Evolutionary conservation across 2,888 invertebrate species (phyloP), one percentile per base, ranked within the genome.

Genomic region (Erebia epiphron): DNA sequence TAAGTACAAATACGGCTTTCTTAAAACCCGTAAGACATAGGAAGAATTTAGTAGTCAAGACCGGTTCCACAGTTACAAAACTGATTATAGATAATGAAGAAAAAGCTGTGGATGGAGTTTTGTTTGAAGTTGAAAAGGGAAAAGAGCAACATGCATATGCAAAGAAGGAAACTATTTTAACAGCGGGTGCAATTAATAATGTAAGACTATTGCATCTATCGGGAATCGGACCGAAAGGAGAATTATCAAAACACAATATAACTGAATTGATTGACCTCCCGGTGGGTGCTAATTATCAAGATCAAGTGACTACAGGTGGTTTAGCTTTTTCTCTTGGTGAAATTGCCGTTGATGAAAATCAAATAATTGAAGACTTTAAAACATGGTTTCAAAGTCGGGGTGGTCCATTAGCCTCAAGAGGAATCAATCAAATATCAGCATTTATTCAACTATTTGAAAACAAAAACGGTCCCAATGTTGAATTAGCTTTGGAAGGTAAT

Each of bases 171-270:
- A 81, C 91, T 0, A 88, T 93, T 70, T 76, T 93, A 7, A 84
- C 92, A 1, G 82, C 84, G 54, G 93, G 93, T n/a, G 91, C 93
- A 68, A 85, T 93, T 9, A 93, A 93, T 71, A 93, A 93, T 74
- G 92, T 92, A 0, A 86, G 87, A 68, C 74, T 93, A 41, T 74
- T 93, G 13, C 91, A 92, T 78, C 73, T 93, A 49, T 93, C 93
- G 13, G 93, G 93, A 13, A 85, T 93, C 35, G 93, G 93, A 16
- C 92, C 91, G 21, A 83, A 82, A 70, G 77, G 75, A 18, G 91
- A 91, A 75, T 73, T 93, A 21, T 84, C 83, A 68, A 92, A 88
- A 75, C 82, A 85, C 68, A 92, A 92, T 68, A 88, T 93, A 41
- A 86, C 87, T 13, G 74, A 82, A 1, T 69, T 90, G 13, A 73